These are phyloP conservation scores for Crotalus helleri DNA, from an alignment of 2,113 vertebrate genomes.

Conservation along the genomic window DNA sequence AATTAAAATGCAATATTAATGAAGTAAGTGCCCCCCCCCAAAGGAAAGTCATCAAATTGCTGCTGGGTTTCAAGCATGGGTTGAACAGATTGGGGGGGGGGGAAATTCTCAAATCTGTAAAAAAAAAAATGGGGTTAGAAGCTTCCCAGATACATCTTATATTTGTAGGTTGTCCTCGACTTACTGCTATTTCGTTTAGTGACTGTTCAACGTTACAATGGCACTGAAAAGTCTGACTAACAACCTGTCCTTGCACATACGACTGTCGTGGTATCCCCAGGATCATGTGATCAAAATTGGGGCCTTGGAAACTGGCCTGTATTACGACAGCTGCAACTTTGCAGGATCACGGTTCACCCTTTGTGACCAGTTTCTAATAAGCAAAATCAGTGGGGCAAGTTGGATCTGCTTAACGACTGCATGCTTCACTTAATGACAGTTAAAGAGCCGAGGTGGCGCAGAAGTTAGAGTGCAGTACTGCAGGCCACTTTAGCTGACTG, in stretches of 20 bases:
- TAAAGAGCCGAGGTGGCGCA: too few species aligned
- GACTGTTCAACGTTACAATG: not conserved
- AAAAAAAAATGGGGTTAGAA: not conserved
- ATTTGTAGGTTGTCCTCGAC: fast-evolving
- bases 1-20: not conserved
- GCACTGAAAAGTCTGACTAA: not conserved
- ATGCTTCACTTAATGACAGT: too few species aligned
- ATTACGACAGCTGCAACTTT: too few species aligned
- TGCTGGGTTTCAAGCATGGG: not conserved
- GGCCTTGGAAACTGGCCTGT: not conserved
- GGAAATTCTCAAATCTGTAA: not conserved
- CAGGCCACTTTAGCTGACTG: too few species aligned
- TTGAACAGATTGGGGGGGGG: not conserved
- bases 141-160: not conserved
- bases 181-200: not conserved
- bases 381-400: too few species aligned
- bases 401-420: too few species aligned
- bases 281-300: not conserved
- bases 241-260: not conserved
- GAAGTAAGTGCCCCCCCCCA: not conserved
- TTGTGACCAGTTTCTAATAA: too few species aligned
- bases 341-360: too few species aligned
- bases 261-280: not conserved
- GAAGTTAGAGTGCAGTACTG: too few species aligned
- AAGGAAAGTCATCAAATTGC: not conserved